A percentile compares a stretch with the other conserved stretches of the same genome.
These are phyloP conservation scores for Mesoclemmys tuberculata DNA, from an alignment of 2,113 vertebrate species.

Conservation along the genomic window DNA sequence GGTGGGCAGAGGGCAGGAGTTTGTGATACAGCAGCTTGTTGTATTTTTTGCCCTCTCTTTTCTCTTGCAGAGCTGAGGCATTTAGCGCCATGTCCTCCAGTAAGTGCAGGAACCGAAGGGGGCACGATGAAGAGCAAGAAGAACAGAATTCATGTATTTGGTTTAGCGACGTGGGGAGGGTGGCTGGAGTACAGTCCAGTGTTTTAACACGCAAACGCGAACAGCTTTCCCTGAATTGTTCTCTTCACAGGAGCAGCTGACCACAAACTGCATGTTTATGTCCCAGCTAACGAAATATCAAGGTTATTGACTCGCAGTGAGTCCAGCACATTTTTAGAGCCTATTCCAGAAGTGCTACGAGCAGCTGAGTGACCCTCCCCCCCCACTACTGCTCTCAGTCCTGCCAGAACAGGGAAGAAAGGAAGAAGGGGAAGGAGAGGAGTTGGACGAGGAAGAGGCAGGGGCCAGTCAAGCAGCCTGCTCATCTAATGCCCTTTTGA, in stretches of 20 bases:
- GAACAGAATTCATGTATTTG: constrained; percentile 53
- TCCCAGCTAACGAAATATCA: not conserved
- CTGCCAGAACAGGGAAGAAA: not conserved
- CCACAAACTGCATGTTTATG: not conserved
- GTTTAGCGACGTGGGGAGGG: constrained; percentile 20
- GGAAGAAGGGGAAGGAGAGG: not conserved
- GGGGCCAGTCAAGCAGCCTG: not conserved
- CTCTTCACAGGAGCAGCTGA: not conserved
- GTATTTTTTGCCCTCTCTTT: not conserved
- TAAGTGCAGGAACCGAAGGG: not conserved
- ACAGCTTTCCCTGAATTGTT: not conserved
- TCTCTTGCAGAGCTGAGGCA: not conserved
- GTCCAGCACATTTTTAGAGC: not conserved
- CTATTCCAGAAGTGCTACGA: not conserved
- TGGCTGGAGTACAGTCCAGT: not conserved
- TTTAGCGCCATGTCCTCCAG: not conserved
- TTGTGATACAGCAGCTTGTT: not conserved
- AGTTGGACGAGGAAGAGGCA: not conserved
- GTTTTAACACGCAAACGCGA: constrained; percentile 32
- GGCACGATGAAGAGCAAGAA: constrained; percentile 25
- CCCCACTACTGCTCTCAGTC: not conserved
- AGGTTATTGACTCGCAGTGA: not conserved
- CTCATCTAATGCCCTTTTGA: accelerated
- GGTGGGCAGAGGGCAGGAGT: not conserved
- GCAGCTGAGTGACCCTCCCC: not conserved